Percentiles rank a stretch among this genome's conserved stretches.
Conservation (phyloP, 2,888 invertebrate genomes). For the Agyllia agylla region DNA sequence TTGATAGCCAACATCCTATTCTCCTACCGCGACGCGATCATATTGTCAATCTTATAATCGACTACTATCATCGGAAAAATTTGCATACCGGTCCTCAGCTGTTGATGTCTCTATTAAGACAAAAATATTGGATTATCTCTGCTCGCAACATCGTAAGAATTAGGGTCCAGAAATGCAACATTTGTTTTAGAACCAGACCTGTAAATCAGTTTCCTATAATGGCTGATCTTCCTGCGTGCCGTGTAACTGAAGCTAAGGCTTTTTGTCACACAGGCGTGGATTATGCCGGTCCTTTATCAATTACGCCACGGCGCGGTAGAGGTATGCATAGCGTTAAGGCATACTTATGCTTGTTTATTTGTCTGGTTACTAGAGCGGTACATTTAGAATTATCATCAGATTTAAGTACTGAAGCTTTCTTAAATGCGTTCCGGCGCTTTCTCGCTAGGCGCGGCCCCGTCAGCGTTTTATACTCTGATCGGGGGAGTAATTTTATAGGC, state of each 20-base stretch:
- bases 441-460: not conserved
- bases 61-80: not conserved
- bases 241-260: not conserved
- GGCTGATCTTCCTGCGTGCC: not conserved
- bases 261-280: not conserved
- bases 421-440: not conserved
- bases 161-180: not conserved
- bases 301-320: not conserved
- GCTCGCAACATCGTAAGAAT: not conserved
- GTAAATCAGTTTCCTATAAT: not conserved
- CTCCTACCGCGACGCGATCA: not conserved
- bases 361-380: not conserved
- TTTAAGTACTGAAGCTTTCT: not conserved
- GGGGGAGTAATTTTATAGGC: constrained; percentile 52
- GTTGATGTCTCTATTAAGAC: not conserved
- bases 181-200: not conserved
- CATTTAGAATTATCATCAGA: not conserved
- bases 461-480: constrained; percentile 33
- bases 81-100: not conserved
- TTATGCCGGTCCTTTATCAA: not conserved
- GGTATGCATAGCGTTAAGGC: not conserved
- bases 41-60: not conserved
- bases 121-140: not conserved
- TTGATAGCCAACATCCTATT: not conserved
- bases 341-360: not conserved